Base-by-base conservation (phyloP, 2,888 invertebrate species). In the Epiperipatus broadwayi region DNA sequence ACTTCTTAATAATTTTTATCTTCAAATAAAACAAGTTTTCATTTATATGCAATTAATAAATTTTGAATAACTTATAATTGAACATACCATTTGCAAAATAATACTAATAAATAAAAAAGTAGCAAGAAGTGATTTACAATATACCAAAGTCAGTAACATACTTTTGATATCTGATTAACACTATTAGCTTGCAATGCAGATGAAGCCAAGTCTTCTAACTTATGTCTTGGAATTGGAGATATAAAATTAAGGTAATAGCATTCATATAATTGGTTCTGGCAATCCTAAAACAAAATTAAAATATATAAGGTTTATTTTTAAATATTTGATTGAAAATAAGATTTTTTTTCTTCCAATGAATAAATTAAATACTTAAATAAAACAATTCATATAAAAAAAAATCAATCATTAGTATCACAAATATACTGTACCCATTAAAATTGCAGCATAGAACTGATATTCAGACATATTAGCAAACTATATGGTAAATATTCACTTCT, bases 161-260 rank as follows among this genome's bases (percentile, higher is more conserved):
- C 79, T 65, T 91, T 91, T 46, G 85, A 81, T 42, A 95, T 80
- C 55, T 78, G 79, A 29, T 79, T 71, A n/a, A 85, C 83, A 48
- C 80, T 77, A 51, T 83, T 83, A 0, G 84, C 75, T 51, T 84
- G 78, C 32, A 97, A 70, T 1, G 93, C 84, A 2, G 87, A 77
- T 1, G 80, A 72, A 2, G 97, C 97, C 38, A 99, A 65, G 57
- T 91, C 87, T 65, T 99, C 97, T 44, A 99, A 69, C 59, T 80
- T 80, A 52, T 83, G 81, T 41, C 93, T 67, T 3, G 87, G 76
- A 45, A 95, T 83, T 0, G 97, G 89, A 0, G 87, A 63, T 51
- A 95, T 83, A 54, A 93, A 93, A 63, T 99, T 99, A 32, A 97
- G 66, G 58, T 89, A 89, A 58, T 89, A 97, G 37, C 77, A 70